Evolutionary conservation across 2,113 vertebrate species (phyloP), one percentile per base, ranked within the genome.

Genomic region (Amazona vittata): DNA sequence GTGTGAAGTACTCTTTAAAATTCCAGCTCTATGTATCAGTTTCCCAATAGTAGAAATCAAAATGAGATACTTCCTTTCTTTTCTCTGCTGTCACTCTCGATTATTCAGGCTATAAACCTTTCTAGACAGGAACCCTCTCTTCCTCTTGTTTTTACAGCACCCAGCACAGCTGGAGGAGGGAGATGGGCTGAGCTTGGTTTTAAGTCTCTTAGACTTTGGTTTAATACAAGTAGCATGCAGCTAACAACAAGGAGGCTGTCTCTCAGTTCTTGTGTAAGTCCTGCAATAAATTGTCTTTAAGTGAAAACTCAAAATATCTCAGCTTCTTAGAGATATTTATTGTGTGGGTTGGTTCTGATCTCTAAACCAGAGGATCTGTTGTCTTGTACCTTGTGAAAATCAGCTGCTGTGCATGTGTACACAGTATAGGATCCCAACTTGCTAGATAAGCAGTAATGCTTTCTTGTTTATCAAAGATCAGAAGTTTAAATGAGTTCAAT

Each of bases 11-110:
- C 28, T 83, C 75, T 68, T 92, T 91, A 81, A 93, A 96, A 94
- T 96, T 92, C 90, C 79, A 77, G 67, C 29, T 81, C 46, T 63
- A 5, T 93, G 67, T 90, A 93, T 90, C 90, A 89, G 64, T 71
- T 93, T 92, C 79, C 75, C 83, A 92, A 55, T 26, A 95, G 76
- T 83, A 86, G 92, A 95, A 96, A 93, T 80, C 89, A 96, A 83
- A 81, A 86, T 88, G 41, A 87, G 75, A 70, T 90, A 77, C 84
- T 93, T 92, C 79, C 79, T 92, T 95, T 94, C 39, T 96, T 94
- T 79, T 93, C 28, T 89, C 60, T 86, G 80, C 83, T 96, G 63
- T 96, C 85, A 81, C 53, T 81, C 82, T 90, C 86, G 90, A 93
- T 93, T 96, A 88, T 94, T 81, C 88, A 93, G 50, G 47, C 55